phyloP scores from a whole-genome alignment of 2,888 invertebrate genomes.

The Latrodectus hesperus region DNA sequence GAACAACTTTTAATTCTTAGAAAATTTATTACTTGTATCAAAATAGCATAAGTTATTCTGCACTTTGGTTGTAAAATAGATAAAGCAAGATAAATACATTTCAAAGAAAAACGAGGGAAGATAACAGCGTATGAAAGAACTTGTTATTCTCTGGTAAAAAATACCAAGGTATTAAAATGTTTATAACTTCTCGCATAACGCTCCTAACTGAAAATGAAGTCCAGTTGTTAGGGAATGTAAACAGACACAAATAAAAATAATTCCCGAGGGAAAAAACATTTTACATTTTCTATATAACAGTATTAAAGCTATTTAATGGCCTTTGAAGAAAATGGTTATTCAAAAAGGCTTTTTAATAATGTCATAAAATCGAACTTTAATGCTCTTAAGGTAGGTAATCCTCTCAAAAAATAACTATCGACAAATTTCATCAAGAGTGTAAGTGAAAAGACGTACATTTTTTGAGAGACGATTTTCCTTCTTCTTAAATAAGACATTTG shows the following conservation, averaged over 20 bases:
- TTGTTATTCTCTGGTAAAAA: not conserved
- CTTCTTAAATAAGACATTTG: too few species aligned
- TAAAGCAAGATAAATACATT: not conserved
- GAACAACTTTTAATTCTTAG: too few species aligned
- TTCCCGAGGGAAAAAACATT: slow-evolving; percentile 24
- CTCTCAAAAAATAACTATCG: slow-evolving; percentile 32
- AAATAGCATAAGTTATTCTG: not conserved
- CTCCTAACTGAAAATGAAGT: not conserved
- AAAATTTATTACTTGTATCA: not conserved
- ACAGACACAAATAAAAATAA: slow-evolving; percentile 22
- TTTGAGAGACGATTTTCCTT: not conserved
- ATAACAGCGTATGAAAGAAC: not conserved
- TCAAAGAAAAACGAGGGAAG: not conserved
- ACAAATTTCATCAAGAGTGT: slow-evolving; percentile 10
- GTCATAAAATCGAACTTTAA: slow-evolving; percentile 49
- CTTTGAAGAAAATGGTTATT: slow-evolving; percentile 37
- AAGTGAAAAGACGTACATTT: not conserved
- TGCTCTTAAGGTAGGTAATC: slow-evolving; percentile 27
- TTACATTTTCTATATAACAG: slow-evolving; percentile 28
- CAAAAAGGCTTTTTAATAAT: slow-evolving; percentile 42
- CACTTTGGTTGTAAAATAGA: not conserved
- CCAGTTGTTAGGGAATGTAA: not conserved
- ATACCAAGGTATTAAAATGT: not conserved
- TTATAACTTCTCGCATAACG: not conserved
- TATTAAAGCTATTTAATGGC: slow-evolving; percentile 46